Evolutionary conservation across 1,140 invertebrate genomes (phyloP), one percentile per base, ranked within the genome.

Genomic region (Phthorimaea operculella): DNA sequence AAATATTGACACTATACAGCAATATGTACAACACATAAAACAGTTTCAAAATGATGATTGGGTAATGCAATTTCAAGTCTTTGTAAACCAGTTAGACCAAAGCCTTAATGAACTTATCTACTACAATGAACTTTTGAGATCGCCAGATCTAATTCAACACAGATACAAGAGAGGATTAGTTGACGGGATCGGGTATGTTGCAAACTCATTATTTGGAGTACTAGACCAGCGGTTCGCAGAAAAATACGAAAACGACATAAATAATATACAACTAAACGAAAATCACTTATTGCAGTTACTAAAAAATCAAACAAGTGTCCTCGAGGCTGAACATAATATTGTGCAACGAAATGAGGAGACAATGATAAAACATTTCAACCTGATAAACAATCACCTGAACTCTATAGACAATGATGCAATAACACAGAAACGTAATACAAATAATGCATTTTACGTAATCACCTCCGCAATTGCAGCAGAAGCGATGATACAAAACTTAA

Each of bases 141-240:
- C 21, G 6, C 21, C 10, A n/a, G 51, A 51, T 48, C 49, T 55
- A 10, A 45, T 52, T 15, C 47, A 33, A 12, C 45, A 39, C 8
- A 54, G 60, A 51, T 52, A 44, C 18, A 62, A 53, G 33, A 52
- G 63, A 54, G 60, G 63, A 11, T 52, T 62, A 16, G 48, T 62
- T 16, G 53, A 66, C 33, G 63, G 63, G 12, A 45, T 66, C 11
- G 50, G 50, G 7, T 51, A 51, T 12, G 9, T 51, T 7, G 50
- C 50, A 21, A 51, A 51, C 50, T 28, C 50, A 4, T 34, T 51
- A 51, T 51, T 51, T 34, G 50, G 50, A n/a, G 50, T 51, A 12
- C 15, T 51, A 12, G 50, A 51, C 17, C 9, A 51, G 6, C 9
- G 18, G 1, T 51, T 51, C 14, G 21, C 33, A 4, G 17, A 51